Percentiles rank a stretch among this genome's conserved stretches.
These are phyloP conservation scores for Eurytoma adleriae DNA, from an alignment of 2,888 invertebrate species.

Conservation along the genomic window DNA sequence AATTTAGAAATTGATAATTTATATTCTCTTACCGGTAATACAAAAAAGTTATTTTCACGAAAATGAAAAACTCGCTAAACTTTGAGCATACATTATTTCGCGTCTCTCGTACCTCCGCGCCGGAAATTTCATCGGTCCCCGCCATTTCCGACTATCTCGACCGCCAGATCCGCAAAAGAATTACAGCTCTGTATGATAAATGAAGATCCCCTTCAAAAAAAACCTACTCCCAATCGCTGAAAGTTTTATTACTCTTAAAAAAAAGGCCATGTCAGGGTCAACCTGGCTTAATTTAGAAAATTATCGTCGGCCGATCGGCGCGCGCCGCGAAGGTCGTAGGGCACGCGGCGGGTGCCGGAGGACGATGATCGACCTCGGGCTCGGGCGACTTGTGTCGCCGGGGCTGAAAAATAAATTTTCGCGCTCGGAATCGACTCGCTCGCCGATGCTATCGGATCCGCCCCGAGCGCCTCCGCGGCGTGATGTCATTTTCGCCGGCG, in stretches of 20 bases:
- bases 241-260: neutral
- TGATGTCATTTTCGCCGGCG: neutral
- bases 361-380: conserved; percentile 32
- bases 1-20: no score
- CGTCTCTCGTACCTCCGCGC: no score
- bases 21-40: neutral
- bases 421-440: neutral
- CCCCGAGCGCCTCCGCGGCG: neutral
- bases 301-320: conserved; percentile 28
- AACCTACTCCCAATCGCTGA: neutral
- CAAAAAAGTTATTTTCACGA: neutral
- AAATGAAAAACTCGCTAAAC: neutral
- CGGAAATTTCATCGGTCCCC: neutral
- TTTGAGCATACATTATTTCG: no score
- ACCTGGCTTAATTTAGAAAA: conserved; percentile 42
- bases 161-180: neutral
- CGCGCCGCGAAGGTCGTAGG: conserved; percentile 17
- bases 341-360: conserved; percentile 14
- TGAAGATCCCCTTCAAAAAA: neutral
- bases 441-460: neutral
- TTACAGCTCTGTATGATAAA: conserved; percentile 11
- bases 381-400: neutral
- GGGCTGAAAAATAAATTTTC: conserved; percentile 6
- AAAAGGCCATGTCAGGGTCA: conserved; percentile 25
- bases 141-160: no score